These are phyloP conservation scores for Mormyrops boulengeri DNA, from an alignment of 2,797 vertebrate species.

Conservation along the genomic window DNA sequence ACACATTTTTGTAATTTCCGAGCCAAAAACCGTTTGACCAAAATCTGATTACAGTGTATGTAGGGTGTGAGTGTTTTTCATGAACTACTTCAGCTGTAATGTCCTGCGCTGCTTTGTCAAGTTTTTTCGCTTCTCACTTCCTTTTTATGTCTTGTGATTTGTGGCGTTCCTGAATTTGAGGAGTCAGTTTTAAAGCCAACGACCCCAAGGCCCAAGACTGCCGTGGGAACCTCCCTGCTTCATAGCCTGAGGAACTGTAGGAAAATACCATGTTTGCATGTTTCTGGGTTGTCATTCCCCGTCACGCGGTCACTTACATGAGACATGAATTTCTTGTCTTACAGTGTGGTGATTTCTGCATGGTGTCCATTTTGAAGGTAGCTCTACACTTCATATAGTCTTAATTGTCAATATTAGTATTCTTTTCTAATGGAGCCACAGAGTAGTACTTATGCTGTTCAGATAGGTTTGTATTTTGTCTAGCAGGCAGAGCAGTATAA, in stretches of 20 bases:
- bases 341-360: background rate
- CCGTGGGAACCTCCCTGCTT: background rate
- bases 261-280: background rate
- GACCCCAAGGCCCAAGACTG: background rate
- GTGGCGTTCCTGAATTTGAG: background rate
- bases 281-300: background rate
- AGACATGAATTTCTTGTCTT: background rate
- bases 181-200: background rate
- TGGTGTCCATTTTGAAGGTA: constrained; percentile 11
- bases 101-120: background rate
- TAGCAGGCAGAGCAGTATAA: constrained; percentile 33
- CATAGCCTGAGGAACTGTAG: background rate
- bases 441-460: background rate
- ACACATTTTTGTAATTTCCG: background rate
- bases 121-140: background rate
- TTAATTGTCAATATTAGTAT: background rate
- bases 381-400: background rate
- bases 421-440: background rate
- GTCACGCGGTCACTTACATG: background rate
- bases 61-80: background rate
- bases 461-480: background rate
- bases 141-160: background rate
- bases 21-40: constrained; percentile 9
- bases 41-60: background rate
- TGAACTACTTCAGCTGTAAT: background rate